Evolutionary conservation across 2,888 invertebrate species (phyloP).

Genomic region (Drosophila maculinotata): DNA sequence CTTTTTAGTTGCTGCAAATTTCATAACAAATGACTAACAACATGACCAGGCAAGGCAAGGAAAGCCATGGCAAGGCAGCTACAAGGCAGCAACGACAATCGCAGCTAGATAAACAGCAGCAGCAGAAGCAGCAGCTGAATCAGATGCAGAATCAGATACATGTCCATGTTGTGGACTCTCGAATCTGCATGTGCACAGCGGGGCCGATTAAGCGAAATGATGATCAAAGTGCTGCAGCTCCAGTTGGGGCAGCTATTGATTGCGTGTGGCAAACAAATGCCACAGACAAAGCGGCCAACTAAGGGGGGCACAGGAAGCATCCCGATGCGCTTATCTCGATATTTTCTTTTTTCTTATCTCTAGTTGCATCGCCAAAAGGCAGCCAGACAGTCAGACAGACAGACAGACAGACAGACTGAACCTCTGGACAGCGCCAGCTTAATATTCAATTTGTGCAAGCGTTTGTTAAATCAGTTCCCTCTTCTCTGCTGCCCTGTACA

Average conservation of each 20-base stretch:
- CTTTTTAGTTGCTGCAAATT: slow-evolving; percentile 65
- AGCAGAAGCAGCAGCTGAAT: slow-evolving; percentile 18
- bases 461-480: slow-evolving; percentile 62
- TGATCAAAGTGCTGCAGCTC: slow-evolving; percentile 75
- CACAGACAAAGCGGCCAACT: slow-evolving; percentile 47
- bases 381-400: not conserved
- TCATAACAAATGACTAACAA: slow-evolving; percentile 80
- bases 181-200: slow-evolving; percentile 71
- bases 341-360: slow-evolving; percentile 52
- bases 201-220: slow-evolving; percentile 77
- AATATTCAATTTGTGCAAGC: slow-evolving; percentile 76
- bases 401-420: slow-evolving; percentile 9
- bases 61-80: too few species aligned
- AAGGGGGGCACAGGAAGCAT: slow-evolving; percentile 66
- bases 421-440: slow-evolving; percentile 61
- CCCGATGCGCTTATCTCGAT: slow-evolving; percentile 66
- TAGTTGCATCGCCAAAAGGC: slow-evolving; percentile 47
- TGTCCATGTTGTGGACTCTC: slow-evolving; percentile 43
- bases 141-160: slow-evolving; percentile 51
- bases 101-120: slow-evolving; percentile 68
- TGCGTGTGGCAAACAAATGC: slow-evolving; percentile 70
- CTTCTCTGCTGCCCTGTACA: slow-evolving; percentile 43
- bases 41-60: slow-evolving; percentile 58
- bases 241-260: slow-evolving; percentile 59
- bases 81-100: slow-evolving; percentile 58